These are phyloP conservation scores for Vicugna pacos DNA, from an alignment of 2,113 vertebrate species.

Conservation along the genomic window DNA sequence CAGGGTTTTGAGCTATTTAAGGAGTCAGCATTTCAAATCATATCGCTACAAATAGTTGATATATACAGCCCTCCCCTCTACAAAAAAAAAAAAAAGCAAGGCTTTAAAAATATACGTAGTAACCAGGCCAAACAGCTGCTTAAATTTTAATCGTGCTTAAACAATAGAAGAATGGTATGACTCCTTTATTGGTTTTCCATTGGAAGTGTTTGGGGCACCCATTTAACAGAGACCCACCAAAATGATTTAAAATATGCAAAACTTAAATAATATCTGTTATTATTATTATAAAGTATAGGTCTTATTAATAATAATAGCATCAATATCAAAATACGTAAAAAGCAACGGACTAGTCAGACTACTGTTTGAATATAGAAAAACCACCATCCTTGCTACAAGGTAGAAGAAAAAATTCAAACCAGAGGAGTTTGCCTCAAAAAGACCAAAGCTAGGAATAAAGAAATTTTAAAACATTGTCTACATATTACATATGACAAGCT, in stretches of 20 bases:
- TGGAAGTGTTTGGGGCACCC: constrained; percentile 61
- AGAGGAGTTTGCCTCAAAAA: constrained; percentile 18
- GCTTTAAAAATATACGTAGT: constrained; percentile 60
- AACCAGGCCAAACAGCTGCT: constrained; percentile 67
- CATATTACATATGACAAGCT: constrained; percentile 1
- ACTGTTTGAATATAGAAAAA: neutral
- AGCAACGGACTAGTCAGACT: neutral
- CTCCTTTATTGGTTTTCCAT: constrained; percentile 74
- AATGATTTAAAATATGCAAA: constrained; percentile 64
- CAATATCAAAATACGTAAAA: constrained; percentile 20
- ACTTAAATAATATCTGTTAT: constrained; percentile 15
- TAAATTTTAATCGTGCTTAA: constrained; percentile 76
- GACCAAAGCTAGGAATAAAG: neutral
- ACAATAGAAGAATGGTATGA: constrained; percentile 69
- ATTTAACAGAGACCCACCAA: constrained; percentile 54
- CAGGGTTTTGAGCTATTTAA: constrained; percentile 80
- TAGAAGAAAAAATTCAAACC: constrained; percentile 38
- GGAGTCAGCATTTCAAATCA: constrained; percentile 81
- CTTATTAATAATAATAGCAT: neutral
- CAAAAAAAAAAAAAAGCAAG: constrained; percentile 61
- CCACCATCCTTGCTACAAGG: neutral
- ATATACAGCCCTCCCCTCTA: neutral
- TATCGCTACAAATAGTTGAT: constrained; percentile 48
- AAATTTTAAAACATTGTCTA: constrained; percentile 41
- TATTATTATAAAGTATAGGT: neutral